A percentile compares a stretch with the other conserved stretches of the same genome.
Evolutionary conservation across 2,113 vertebrate genomes (phyloP).

Genomic region (Chlamydotis undulata): DNA sequence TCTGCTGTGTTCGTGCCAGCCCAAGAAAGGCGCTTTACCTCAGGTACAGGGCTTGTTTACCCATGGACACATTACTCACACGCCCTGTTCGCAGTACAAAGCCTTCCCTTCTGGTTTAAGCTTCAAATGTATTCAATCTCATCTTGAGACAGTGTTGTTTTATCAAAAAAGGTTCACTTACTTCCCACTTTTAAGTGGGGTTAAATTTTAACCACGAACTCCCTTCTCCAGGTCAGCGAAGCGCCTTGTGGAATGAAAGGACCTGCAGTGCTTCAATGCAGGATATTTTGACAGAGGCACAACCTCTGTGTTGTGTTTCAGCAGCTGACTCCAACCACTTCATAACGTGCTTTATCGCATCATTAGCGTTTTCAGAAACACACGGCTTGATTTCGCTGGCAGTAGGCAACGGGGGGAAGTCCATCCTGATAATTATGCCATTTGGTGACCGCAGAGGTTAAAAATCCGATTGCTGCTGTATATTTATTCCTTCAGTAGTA

Average conservation of each 20-base stretch:
- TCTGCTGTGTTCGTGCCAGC: too few relatives aligned
- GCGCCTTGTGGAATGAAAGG: not conserved
- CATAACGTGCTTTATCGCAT: not conserved
- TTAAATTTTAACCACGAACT: not conserved
- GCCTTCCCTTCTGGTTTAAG: not conserved
- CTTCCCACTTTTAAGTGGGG: not conserved
- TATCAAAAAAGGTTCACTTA: not conserved
- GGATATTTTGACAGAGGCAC: not conserved
- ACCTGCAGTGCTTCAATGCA: not conserved
- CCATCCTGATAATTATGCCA: not conserved
- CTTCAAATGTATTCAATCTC: not conserved
- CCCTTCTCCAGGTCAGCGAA: not conserved
- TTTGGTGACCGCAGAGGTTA: not conserved
- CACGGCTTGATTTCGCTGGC: not conserved
- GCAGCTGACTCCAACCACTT: not conserved
- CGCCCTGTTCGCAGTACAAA: not conserved
- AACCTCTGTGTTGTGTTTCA: fast-evolving
- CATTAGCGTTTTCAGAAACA: not conserved
- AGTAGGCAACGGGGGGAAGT: not conserved
- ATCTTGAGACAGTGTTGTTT: not conserved
- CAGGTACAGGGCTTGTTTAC: too few relatives aligned
- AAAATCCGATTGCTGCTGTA: not conserved
- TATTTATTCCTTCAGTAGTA: not conserved
- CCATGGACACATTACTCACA: not conserved
- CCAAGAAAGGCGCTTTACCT: too few relatives aligned